These are phyloP conservation scores for Nesogale talazaci DNA, from an alignment of 2,113 vertebrate genomes.

Conservation along the genomic window DNA sequence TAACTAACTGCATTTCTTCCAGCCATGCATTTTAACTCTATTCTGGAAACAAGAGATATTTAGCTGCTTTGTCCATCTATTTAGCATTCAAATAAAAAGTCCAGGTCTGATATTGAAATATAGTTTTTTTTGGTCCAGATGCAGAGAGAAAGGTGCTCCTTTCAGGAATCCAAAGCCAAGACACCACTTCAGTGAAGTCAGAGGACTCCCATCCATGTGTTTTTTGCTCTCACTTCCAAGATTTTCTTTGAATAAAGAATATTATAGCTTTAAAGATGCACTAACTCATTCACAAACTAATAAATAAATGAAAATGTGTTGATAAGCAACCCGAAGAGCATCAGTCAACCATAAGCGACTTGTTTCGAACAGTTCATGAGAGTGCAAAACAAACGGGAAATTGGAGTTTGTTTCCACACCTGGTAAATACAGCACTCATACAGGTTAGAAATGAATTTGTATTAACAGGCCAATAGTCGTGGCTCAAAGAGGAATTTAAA, in stretches of 20 bases:
- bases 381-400: background rate
- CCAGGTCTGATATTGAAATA: background rate
- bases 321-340: background rate
- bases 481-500: slow-evolving; percentile 15
- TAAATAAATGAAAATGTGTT: too few relatives aligned
- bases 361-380: background rate
- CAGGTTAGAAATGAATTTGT: background rate
- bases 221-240: background rate
- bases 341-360: background rate
- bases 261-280: background rate
- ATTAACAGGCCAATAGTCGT: background rate
- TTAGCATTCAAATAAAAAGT: background rate
- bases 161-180: background rate
- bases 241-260: slow-evolving; percentile 5
- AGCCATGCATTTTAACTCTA: background rate
- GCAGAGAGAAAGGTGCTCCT: background rate
- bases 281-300: background rate
- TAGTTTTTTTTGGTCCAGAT: background rate
- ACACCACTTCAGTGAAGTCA: background rate
- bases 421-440: background rate
- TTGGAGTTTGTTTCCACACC: background rate
- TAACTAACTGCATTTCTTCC: background rate
- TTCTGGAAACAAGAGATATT: background rate
- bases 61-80: background rate
- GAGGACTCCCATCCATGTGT: background rate